Conservation (phyloP, 2,888 invertebrate genomes). For the Empis stercorea region DNA sequence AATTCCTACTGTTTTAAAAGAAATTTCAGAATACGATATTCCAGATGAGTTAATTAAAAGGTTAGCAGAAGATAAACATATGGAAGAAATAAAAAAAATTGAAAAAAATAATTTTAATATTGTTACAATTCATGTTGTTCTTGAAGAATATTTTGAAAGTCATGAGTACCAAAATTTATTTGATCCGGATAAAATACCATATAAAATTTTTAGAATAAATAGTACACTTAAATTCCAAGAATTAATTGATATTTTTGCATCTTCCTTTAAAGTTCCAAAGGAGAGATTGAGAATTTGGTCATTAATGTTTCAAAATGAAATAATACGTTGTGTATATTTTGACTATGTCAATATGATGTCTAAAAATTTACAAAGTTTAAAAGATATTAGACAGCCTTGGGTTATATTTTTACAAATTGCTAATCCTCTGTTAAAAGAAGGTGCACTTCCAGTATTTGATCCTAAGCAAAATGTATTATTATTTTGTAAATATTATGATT, state of each 20-base stretch:
- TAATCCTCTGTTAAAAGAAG: constrained; percentile 61
- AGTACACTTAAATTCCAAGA: constrained; percentile 79
- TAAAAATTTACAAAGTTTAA: constrained; percentile 23
- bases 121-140: constrained; percentile 58
- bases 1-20: constrained; percentile 73
- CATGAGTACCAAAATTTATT: constrained; percentile 95
- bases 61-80: constrained; percentile 80
- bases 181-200: constrained; percentile 78
- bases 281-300: constrained; percentile 90
- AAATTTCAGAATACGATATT: constrained; percentile 86
- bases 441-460: constrained; percentile 71
- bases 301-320: constrained; percentile 63
- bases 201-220: constrained; percentile 76
- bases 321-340: constrained; percentile 62
- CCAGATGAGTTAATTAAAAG: constrained; percentile 80
- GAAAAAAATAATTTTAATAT: constrained; percentile 94
- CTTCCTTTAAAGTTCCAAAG: constrained; percentile 77
- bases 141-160: constrained; percentile 81
- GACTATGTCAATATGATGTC: constrained; percentile 65
- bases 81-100: constrained; percentile 81
- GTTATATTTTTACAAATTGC: constrained; percentile 81
- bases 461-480: constrained; percentile 63
- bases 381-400: constrained; percentile 52
- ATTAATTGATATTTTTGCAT: constrained; percentile 71
- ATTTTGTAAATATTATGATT: constrained; percentile 64